phyloP scores from a whole-genome alignment of 1,140 invertebrate species.

The Aphis gossypii region DNA sequence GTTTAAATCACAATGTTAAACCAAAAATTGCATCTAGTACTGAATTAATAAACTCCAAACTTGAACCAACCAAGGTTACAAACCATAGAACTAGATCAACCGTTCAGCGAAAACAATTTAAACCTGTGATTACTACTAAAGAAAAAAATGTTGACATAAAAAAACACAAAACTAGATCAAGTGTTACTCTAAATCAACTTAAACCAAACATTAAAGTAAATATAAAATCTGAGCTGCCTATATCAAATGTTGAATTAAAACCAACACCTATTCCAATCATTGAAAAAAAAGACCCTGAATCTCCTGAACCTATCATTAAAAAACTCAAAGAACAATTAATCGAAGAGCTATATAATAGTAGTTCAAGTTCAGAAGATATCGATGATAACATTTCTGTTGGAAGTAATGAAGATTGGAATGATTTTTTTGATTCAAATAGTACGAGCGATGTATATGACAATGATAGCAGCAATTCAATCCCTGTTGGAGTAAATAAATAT shows the following conservation, averaged over 20 bases:
- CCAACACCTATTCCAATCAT: neutral
- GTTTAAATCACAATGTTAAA: slow-evolving; percentile 12
- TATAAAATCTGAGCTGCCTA: neutral
- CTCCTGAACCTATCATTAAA: neutral
- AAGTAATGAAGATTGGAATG: neutral
- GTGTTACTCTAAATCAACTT: neutral
- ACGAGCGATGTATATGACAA: neutral
- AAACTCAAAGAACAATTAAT: neutral
- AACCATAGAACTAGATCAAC: neutral
- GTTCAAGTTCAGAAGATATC: neutral
- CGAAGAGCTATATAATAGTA: neutral
- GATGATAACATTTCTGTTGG: neutral
- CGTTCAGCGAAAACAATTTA: neutral
- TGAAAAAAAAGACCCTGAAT: neutral
- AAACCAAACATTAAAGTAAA: neutral
- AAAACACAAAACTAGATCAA: neutral
- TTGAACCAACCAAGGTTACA: neutral
- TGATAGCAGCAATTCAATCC: neutral
- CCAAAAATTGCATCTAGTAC: neutral
- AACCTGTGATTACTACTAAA: neutral
- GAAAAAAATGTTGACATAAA: neutral
- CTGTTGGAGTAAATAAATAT: neutral
- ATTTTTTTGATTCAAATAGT: neutral
- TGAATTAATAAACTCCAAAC: neutral
- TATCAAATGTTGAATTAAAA: neutral